Evolutionary conservation across 2,113 vertebrate genomes (phyloP).

Genomic region (Microtus montanus): DNA sequence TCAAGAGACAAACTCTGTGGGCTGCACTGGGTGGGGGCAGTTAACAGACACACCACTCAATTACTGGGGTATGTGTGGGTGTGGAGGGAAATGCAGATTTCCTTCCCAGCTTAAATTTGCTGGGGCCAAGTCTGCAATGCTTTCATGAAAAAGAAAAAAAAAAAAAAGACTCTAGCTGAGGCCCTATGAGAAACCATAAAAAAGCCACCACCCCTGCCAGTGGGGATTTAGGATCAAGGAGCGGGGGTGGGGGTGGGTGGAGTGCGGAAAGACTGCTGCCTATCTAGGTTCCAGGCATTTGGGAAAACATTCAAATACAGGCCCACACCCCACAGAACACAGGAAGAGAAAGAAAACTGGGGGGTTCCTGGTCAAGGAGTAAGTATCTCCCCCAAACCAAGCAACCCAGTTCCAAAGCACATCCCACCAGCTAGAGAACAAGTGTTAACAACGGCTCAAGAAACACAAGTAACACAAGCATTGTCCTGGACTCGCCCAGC

Average conservation of each 20-base stretch:
- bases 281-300: constrained; percentile 24
- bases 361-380: background rate
- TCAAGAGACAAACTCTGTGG: constrained; percentile 48
- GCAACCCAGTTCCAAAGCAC: constrained; percentile 54
- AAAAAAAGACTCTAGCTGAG: constrained; percentile 60
- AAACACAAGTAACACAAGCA: constrained; percentile 54
- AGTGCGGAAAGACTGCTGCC: constrained; percentile 50
- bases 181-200: constrained; percentile 73
- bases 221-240: constrained; percentile 68
- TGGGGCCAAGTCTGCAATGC: constrained; percentile 46
- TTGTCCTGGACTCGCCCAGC: constrained; percentile 60
- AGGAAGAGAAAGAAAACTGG: constrained; percentile 50
- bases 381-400: constrained; percentile 46
- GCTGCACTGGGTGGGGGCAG: constrained; percentile 7
- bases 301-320: constrained; percentile 61
- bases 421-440: constrained; percentile 42
- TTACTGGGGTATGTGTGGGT: constrained; percentile 72
- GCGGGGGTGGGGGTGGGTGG: constrained; percentile 53
- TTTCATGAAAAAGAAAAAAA: background rate
- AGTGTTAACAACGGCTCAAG: constrained; percentile 59
- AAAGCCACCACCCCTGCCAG: constrained; percentile 71
- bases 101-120: constrained; percentile 61
- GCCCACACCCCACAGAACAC: constrained; percentile 67
- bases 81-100: constrained; percentile 74
- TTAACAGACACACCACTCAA: constrained; percentile 10